Base-by-base conservation (phyloP, 2,888 invertebrate genomes). In the Tinea trinotella region DNA sequence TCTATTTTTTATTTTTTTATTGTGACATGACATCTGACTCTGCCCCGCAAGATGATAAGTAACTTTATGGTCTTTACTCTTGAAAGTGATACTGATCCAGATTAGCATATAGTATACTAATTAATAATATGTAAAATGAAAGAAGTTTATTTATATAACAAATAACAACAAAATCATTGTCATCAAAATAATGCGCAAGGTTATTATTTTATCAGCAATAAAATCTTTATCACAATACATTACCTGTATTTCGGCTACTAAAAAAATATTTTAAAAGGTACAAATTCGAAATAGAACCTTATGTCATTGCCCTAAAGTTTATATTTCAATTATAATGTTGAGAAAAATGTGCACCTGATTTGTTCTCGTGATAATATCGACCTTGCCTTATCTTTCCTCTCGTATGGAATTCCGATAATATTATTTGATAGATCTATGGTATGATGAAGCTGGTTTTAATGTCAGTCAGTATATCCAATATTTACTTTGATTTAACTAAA, bases 341-440 rank as follows among this genome's bases (percentile, higher is more conserved):
- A 13, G 40, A 4, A 40, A 13, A 40, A 13, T 40, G 13, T 40
- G 13, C 40, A 12, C 40, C 40, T 40, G 13, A 40, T 40, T 40
- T 40, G 13, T 40, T n/a, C 40, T 40, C 2, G 12, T 15, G 40
- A 40, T 40, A 40, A 15, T 13, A 40, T 40, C 40, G 40, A 15
- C 40, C 40, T 40, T 40, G 40, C 40, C 13, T 15, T 40, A 40
- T 40, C 40, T 40, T 40, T 40, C 12, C 40, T 40, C 40, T 40
- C 15, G n/a, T 40, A 40, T 40, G 13, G 7, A 40, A 40, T 40
- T 13, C 2, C 13, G 40, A 40, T 35, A 35, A 35, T 4, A 35
- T 5, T 35, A 35, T 40, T 40, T 15, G 40, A 2, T 40, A 40
- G 40, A 30, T 30, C 3, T 30, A 10, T n/a, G n/a, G n/a, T n/a